Percentiles rank a stretch among this genome's conserved stretches.
These are phyloP conservation scores for Polia nebulosa DNA, from an alignment of 2,888 invertebrate genomes.

Conservation along the genomic window DNA sequence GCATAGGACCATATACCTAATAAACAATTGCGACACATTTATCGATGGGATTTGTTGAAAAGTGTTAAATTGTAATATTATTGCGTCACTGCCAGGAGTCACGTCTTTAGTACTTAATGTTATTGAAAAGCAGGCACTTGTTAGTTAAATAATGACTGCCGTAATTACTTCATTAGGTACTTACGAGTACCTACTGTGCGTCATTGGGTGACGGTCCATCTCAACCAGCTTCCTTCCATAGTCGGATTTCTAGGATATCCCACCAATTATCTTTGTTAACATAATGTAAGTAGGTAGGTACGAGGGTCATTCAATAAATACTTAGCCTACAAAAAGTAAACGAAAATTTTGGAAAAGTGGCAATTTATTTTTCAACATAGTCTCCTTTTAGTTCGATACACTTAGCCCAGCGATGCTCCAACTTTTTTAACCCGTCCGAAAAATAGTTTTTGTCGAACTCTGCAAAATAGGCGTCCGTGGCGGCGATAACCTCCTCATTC, in stretches of 20 bases:
- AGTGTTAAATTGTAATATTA: not conserved
- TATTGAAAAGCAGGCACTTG: slow-evolving; percentile 23
- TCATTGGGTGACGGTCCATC: not conserved
- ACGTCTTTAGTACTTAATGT: slow-evolving; percentile 1
- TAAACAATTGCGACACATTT: not conserved
- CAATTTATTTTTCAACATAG: too few relatives aligned
- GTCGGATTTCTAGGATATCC: not conserved
- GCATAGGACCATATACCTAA: not conserved
- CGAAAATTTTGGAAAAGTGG: too few relatives aligned
- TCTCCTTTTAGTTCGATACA: too few relatives aligned
- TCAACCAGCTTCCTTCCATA: not conserved
- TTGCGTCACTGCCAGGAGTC: slow-evolving; percentile 5
- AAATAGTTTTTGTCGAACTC: too few relatives aligned
- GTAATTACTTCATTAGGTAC: slow-evolving; percentile 11
- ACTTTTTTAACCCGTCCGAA: too few relatives aligned
- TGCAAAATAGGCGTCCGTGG: too few relatives aligned
- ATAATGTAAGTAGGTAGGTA: too few relatives aligned
- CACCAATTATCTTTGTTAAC: not conserved
- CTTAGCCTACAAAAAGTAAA: too few relatives aligned
- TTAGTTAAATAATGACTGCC: slow-evolving; percentile 20
- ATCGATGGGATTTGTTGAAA: slow-evolving; percentile 5
- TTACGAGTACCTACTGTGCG: not conserved
- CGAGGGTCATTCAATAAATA: too few relatives aligned
- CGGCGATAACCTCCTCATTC: too few relatives aligned
- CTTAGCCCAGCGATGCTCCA: too few relatives aligned